phyloP scores from a whole-genome alignment of 2,797 vertebrate species.

The Luscinia luscinia region DNA sequence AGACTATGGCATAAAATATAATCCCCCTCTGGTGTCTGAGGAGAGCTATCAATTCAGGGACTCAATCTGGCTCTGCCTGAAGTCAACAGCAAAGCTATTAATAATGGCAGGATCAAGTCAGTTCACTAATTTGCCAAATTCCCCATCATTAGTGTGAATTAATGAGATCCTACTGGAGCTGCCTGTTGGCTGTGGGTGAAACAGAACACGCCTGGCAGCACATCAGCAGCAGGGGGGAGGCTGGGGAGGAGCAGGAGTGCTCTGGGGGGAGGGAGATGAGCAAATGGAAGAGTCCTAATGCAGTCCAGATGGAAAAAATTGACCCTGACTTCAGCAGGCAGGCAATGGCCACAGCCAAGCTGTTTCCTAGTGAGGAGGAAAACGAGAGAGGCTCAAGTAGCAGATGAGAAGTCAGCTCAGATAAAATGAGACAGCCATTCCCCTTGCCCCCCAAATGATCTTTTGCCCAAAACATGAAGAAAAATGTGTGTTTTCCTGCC shows the following conservation, averaged over 20 bases:
- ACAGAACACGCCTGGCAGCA: slow-evolving; percentile 58
- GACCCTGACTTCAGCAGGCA: slow-evolving; percentile 72
- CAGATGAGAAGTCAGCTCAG: slow-evolving; percentile 43
- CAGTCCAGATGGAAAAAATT: slow-evolving; percentile 70
- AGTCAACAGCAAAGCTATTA: slow-evolving; percentile 59
- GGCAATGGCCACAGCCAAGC: slow-evolving; percentile 50
- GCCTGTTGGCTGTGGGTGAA: slow-evolving; percentile 68
- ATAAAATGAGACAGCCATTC: slow-evolving; percentile 49
- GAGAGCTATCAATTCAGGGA: slow-evolving; percentile 16
- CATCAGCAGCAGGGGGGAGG: slow-evolving; percentile 34
- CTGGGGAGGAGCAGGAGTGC: slow-evolving; percentile 9
- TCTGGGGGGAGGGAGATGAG: slow-evolving; percentile 64
- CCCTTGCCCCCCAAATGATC: slow-evolving; percentile 32
- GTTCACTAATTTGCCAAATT: slow-evolving; percentile 72
- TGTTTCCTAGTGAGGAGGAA: slow-evolving; percentile 61
- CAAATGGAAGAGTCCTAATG: slow-evolving; percentile 67
- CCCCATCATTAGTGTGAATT: slow-evolving; percentile 71
- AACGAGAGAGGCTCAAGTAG: slow-evolving; percentile 40
- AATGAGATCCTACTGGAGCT: slow-evolving; percentile 70
- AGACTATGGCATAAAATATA: slow-evolving; percentile 17
- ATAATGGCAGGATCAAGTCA: slow-evolving; percentile 63
- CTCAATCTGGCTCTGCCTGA: slow-evolving; percentile 1
- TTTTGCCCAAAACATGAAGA: neutral
- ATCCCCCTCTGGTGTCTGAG: slow-evolving; percentile 4
- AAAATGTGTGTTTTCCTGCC: neutral